These are phyloP conservation scores for Calypte anna DNA, from an alignment of 2,113 vertebrate genomes.

Conservation along the genomic window DNA sequence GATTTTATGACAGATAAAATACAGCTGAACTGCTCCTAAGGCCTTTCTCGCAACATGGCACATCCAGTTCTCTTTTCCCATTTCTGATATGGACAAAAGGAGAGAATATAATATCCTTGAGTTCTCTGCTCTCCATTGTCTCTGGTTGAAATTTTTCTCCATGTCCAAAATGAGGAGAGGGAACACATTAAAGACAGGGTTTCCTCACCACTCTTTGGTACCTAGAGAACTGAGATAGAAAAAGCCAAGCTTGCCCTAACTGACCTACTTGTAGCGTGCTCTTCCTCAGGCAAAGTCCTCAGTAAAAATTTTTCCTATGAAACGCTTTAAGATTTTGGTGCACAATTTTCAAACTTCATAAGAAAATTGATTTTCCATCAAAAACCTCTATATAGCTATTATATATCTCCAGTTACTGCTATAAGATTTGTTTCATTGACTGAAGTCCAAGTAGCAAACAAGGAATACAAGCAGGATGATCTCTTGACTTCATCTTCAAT, in stretches of 20 bases:
- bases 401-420: neutral
- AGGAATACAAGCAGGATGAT: neutral
- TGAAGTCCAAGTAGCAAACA: neutral
- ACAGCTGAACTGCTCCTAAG: neutral
- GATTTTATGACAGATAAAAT: neutral
- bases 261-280: neutral
- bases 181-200: neutral
- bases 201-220: neutral
- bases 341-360: neutral
- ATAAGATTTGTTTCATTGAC: neutral
- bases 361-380: neutral
- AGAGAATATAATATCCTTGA: neutral
- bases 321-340: neutral
- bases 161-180: neutral
- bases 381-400: neutral
- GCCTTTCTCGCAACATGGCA: accelerated
- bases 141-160: neutral
- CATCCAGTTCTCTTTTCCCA: neutral
- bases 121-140: neutral
- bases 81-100: neutral
- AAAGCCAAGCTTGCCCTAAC: neutral
- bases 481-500: conserved; percentile 7
- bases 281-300: neutral
- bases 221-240: neutral
- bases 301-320: neutral